Base-by-base conservation (phyloP, 92 coral and sea anemone species). In the Phenganax marumi region DNA sequence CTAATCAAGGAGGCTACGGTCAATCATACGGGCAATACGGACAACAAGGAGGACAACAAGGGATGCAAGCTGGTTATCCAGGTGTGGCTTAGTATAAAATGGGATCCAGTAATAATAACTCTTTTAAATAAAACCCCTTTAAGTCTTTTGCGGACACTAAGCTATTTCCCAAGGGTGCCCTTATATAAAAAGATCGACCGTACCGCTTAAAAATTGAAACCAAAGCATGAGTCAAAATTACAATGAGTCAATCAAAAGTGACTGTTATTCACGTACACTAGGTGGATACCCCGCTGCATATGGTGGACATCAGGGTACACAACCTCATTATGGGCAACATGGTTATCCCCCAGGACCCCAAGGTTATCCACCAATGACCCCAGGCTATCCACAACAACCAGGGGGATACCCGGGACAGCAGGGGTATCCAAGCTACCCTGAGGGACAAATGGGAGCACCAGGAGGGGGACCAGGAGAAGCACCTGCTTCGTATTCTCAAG, bases 11-110 rank as follows among this genome's bases (percentile, higher is more conserved):
- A n/a, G 26, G 25, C 10, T 50, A 70, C 18, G 56, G 54, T 6
- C 76, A 70, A 22, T 16, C 76, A 24, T 70, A 70, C n/a, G 76
- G 76, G n/a, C 76, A 70, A 68, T 68, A 68, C 21, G 73, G 73
- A 46, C 9, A 25, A 16, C 0, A 10, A 16, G 22, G 58, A 1
- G 63, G 79, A 74, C 81, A 51, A 55, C 68, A 54, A 54, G 65
- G 63, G 68, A 24, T 52, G 65, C 65, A 14, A 14, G 65, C 22
- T 58, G 65, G 65, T 5, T 58, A 58, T 18, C 65, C 19, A 58
- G 21, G 21, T 58, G 43, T 33, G 43, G 5, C 43, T 33, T 33
- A 33, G 43, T 33, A 33, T 33, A 1, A 33, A 33, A 33, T 33
- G 43, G 43, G 5, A 33, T 33, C 0, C 43, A 33, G 43, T 33